Percentiles rank a stretch among this genome's conserved stretches.
Conservation (phyloP, 2,888 invertebrate genomes). For the Cylindroiulus punctatus region DNA sequence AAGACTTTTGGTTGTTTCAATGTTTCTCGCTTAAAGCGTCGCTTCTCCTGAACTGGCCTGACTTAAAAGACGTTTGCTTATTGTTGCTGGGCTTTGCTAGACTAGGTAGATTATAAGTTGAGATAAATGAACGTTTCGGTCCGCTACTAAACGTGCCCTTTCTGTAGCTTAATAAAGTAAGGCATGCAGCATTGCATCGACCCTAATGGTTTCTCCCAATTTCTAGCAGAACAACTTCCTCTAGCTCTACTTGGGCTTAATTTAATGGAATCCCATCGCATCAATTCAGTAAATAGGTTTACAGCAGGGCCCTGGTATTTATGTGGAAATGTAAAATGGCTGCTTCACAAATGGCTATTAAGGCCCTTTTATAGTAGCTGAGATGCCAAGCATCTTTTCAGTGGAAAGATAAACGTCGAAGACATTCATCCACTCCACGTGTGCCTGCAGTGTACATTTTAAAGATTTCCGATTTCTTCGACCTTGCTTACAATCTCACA, state of each 20-base stretch:
- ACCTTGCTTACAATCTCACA: not conserved
- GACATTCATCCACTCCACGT: not conserved
- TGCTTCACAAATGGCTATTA: conserved; percentile 22
- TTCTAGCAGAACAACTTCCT: not conserved
- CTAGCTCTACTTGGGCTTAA: not conserved
- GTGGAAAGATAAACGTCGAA: not conserved
- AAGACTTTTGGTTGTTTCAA: too few relatives aligned
- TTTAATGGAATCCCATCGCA: conserved; percentile 45
- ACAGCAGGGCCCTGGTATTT: conserved; percentile 14
- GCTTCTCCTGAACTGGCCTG: not conserved
- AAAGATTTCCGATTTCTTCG: not conserved
- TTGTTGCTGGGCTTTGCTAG: not conserved
- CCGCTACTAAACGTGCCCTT: not conserved
- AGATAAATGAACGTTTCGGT: not conserved
- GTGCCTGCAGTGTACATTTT: not conserved
- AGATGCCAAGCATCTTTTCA: conserved; percentile 38
- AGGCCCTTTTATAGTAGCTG: conserved; percentile 1
- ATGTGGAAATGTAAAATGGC: conserved; percentile 2
- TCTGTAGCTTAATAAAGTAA: conserved; percentile 5
- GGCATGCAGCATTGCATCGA: not conserved
- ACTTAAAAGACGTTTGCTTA: not conserved
- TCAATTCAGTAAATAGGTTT: conserved; percentile 47
- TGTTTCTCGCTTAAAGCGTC: not conserved
- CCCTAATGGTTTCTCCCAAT: not conserved
- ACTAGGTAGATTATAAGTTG: conserved; percentile 8